Evolutionary conservation across 1,140 invertebrate species (phyloP).

Genomic region (Phocides pigmalion): DNA sequence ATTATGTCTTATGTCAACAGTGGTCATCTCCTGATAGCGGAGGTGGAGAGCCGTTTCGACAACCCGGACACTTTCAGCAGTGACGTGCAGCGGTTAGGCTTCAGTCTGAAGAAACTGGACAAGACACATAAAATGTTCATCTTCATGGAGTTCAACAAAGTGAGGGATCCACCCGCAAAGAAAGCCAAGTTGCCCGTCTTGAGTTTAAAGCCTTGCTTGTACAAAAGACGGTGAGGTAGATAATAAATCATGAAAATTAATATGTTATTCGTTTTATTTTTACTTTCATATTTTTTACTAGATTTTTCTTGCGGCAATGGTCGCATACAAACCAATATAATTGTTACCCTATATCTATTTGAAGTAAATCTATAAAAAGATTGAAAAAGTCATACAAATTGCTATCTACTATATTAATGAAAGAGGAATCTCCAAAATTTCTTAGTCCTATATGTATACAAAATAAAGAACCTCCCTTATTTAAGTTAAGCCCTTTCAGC

Average conservation of each 20-base stretch:
- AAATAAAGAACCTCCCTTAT: too few relatives aligned
- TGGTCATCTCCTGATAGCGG: slow-evolving; percentile 91
- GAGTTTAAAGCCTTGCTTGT: slow-evolving; percentile 90
- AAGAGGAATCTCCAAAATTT: too few relatives aligned
- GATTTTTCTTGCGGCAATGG: too few relatives aligned
- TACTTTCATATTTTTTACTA: background rate
- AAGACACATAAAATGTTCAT: slow-evolving; percentile 89
- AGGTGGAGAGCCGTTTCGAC: slow-evolving; percentile 92
- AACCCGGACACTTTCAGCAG: slow-evolving; percentile 87
- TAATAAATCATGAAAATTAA: slow-evolving; percentile 28
- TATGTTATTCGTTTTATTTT: background rate
- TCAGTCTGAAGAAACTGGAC: slow-evolving; percentile 87
- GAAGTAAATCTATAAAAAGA: too few relatives aligned
- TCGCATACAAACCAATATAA: too few relatives aligned
- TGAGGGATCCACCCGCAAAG: slow-evolving; percentile 82
- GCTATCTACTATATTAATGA: too few relatives aligned
- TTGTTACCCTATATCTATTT: too few relatives aligned
- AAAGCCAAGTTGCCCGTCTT: slow-evolving; percentile 84
- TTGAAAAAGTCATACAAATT: too few relatives aligned
- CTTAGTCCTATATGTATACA: too few relatives aligned
- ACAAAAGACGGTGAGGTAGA: slow-evolving; percentile 89
- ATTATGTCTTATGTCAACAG: slow-evolving; percentile 82
- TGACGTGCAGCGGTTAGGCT: slow-evolving; percentile 88
- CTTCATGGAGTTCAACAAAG: slow-evolving; percentile 90
- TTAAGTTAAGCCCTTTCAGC: too few relatives aligned